These are phyloP conservation scores for Platorchestia sp. DNA, from an alignment of 1,140 invertebrate genomes.

Conservation along the genomic window DNA sequence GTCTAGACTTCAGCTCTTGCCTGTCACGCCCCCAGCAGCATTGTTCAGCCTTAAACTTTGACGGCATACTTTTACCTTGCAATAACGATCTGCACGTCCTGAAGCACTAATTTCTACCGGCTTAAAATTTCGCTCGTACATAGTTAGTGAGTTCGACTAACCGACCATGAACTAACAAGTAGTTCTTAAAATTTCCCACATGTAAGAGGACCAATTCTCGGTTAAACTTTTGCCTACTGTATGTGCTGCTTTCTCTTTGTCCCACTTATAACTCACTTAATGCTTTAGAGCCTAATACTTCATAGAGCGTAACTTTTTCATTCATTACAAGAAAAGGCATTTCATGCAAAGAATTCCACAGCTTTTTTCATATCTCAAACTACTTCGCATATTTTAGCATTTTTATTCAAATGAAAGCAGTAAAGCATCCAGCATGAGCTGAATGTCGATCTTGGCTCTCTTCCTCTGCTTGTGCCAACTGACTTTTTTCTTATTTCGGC, in stretches of 20 bases:
- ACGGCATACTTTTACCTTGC: not conserved
- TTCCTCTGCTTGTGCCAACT: not conserved
- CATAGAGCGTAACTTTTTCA: not conserved
- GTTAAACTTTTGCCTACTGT: not conserved
- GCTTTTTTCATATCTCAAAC: not conserved
- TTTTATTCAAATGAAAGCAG: not conserved
- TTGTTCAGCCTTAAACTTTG: not conserved
- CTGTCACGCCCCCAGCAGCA: not conserved
- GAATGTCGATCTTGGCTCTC: not conserved
- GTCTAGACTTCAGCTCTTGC: not conserved
- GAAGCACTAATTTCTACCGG: not conserved
- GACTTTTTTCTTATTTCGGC: not conserved
- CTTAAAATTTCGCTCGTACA: not conserved
- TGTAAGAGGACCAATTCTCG: not conserved
- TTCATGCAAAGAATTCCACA: not conserved
- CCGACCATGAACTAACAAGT: not conserved
- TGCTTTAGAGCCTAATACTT: not conserved
- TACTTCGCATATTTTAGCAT: not conserved
- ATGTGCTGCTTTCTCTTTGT: not conserved
- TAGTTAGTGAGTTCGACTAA: not conserved
- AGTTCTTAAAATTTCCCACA: not conserved
- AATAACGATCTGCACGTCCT: not conserved
- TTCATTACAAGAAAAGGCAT: not conserved
- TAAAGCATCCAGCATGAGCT: not conserved
- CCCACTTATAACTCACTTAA: not conserved